These are phyloP conservation scores for Bombus superbus DNA, from an alignment of 1,140 invertebrate species.

Conservation along the genomic window DNA sequence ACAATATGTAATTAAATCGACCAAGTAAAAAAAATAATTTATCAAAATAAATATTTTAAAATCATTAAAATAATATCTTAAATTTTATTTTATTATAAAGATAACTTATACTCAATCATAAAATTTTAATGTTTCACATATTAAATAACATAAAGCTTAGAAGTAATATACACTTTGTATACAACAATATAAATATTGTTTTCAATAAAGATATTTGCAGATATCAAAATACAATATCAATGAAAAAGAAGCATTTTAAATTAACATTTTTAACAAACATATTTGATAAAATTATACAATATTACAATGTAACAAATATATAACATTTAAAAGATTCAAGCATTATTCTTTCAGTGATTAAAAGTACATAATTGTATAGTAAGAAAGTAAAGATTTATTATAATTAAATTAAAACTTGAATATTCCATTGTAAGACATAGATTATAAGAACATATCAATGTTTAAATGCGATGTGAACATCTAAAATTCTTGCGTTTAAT, in stretches of 20 bases:
- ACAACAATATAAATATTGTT: not conserved
- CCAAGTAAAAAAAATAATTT: not conserved
- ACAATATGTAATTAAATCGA: not conserved
- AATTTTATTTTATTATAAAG: slow-evolving; percentile 2
- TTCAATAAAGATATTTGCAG: not conserved
- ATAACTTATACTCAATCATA: slow-evolving; percentile 16
- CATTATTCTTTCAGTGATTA: not conserved
- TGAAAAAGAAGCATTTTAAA: slow-evolving; percentile 3
- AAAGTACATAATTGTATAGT: not conserved
- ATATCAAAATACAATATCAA: slow-evolving; percentile 1
- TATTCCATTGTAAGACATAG: not conserved
- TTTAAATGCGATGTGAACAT: not conserved
- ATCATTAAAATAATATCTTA: not conserved
- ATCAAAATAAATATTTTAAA: slow-evolving; percentile 2
- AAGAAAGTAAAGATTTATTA: not conserved
- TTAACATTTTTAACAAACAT: slow-evolving; percentile 5
- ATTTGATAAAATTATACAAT: not conserved
- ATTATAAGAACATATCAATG: not conserved
- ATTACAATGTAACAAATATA: not conserved
- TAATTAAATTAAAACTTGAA: slow-evolving; percentile 30
- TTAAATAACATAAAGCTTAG: not conserved
- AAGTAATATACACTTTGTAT: not conserved
- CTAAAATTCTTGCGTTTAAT: not conserved
- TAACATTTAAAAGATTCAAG: not conserved
- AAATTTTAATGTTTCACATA: slow-evolving; percentile 12